Evolutionary conservation across 2,113 vertebrate species (phyloP), one percentile per base, ranked within the genome.

Genomic region (Eonycteris spelaea): DNA sequence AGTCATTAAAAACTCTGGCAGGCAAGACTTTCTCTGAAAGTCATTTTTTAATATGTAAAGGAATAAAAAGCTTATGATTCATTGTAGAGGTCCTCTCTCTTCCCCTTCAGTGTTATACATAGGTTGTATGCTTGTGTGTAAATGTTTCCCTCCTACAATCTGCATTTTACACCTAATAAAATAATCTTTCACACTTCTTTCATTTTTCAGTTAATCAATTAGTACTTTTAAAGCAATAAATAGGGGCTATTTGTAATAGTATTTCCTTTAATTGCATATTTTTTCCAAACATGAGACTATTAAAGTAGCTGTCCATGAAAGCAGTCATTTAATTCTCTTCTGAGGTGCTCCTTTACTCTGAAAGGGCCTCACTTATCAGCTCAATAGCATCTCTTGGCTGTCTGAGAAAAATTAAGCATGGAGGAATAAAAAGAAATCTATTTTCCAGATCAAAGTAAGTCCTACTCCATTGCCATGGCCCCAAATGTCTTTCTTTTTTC

Each of bases 401-500:
- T 97, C 97, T 98, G 97, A 98, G 97, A 97, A 98, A 97, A 97
- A 97, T 94, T 95, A 97, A 98, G 94, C 96, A 90, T 91, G 63
- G 87, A 90, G 92, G 26, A 75, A 90, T 88, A 91, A 93, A 68
- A 90, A 96, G 2, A 95, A 98, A 97, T 86, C 97, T 98, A 97
- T 98, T 98, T 98, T 98, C 95, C 98, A 99, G 99, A 99, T 99
- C 99, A 98, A 99, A 99, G 99, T 99, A 99, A 99, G 99, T 99
- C 98, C 98, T 98, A 98, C 98, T 94, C 97, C 97, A 99, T 99
- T 99, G 99, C 99, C 99, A 99, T 99, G 99, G 98, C 99, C 99
- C 99, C 99, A 99, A 99, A 99, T 99, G 98, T 98, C 97, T 98
- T 98, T 99, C 98, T 99, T 98, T 99, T 98, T 99, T 99, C 99